phyloP scores from a whole-genome alignment of 1,140 invertebrate genomes.

The Monomorium pharaonis region DNA sequence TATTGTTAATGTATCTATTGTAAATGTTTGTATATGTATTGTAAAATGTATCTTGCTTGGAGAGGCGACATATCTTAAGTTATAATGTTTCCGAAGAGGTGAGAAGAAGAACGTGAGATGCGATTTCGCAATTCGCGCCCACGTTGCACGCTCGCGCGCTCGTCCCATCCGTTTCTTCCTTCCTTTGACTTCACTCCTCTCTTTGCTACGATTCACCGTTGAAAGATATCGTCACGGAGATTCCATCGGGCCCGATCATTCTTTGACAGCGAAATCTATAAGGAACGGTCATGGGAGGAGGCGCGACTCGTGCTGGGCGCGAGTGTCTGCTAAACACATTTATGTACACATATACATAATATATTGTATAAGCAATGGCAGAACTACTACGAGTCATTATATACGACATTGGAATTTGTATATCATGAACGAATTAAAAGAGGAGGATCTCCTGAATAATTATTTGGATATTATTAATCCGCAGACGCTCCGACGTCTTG shows the following conservation, averaged over 20 bases:
- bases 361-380: constrained; percentile 82
- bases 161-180: constrained; percentile 50
- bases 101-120: constrained; percentile 50
- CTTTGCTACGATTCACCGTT: not conserved
- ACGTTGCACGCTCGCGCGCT: constrained; percentile 58
- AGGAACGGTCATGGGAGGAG: not conserved
- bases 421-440: constrained; percentile 84
- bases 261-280: constrained; percentile 3
- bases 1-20: constrained; percentile 82
- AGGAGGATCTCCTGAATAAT: constrained; percentile 78
- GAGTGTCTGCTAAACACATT: constrained; percentile 73
- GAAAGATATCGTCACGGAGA: not conserved
- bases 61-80: constrained; percentile 82
- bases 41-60: constrained; percentile 84
- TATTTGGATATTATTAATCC: constrained; percentile 60
- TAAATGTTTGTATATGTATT: constrained; percentile 85
- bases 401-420: constrained; percentile 83
- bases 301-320: constrained; percentile 42
- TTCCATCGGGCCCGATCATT: not conserved
- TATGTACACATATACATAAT: constrained; percentile 77
- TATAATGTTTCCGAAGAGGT: constrained; percentile 71
- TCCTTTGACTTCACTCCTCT: constrained; percentile 1
- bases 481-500: constrained; percentile 10
- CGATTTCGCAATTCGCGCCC: constrained; percentile 61
- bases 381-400: constrained; percentile 79